A percentile compares a stretch with the other conserved stretches of the same genome.
phyloP scores from a whole-genome alignment of 2,113 vertebrate genomes.

The Acrocephalus arundinaceus region DNA sequence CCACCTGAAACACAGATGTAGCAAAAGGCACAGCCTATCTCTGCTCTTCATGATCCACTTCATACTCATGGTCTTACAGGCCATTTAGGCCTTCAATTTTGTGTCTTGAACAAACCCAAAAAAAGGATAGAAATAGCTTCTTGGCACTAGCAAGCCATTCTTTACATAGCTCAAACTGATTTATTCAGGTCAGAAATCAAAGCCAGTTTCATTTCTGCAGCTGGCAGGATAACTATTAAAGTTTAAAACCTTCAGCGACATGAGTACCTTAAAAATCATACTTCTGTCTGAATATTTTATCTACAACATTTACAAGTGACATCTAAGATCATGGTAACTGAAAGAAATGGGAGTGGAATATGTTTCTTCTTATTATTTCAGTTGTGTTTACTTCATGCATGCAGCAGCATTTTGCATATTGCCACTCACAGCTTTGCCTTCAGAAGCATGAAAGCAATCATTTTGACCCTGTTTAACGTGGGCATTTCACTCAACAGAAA shows the following conservation, averaged over 20 bases:
- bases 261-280: not conserved
- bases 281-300: constrained; percentile 30
- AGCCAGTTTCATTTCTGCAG: constrained; percentile 13
- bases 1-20: not conserved
- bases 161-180: constrained; percentile 8
- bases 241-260: not conserved
- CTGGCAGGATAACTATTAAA: constrained; percentile 30
- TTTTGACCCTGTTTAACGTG: not conserved
- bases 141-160: not conserved
- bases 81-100: not conserved
- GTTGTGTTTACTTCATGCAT: not conserved
- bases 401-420: not conserved
- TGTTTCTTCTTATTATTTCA: not conserved
- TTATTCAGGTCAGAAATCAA: constrained; percentile 53
- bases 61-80: not conserved
- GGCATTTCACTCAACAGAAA: not conserved
- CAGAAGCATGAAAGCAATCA: not conserved
- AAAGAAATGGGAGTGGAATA: not conserved
- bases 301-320: not conserved
- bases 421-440: not conserved
- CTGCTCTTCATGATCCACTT: not conserved
- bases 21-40: not conserved
- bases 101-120: not conserved
- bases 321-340: not conserved
- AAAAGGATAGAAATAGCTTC: not conserved